A percentile compares a stretch with the other conserved stretches of the same genome.
Evolutionary conservation across 2,113 vertebrate genomes (phyloP).

Genomic region (Oreochromis tanganicae): DNA sequence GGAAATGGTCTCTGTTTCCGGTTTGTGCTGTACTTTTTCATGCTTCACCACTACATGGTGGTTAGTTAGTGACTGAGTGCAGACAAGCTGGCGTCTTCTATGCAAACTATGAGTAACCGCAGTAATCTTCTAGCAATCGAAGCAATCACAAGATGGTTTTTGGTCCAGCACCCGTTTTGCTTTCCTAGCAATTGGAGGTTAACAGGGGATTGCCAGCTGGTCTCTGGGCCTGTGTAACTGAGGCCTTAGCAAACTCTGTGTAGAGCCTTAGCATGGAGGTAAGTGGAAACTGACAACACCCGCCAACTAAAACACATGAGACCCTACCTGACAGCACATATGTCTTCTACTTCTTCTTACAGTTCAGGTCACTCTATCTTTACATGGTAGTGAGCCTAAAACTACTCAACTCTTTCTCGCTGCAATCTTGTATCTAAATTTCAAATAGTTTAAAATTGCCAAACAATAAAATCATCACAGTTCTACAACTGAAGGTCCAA

Average conservation of each 20-base stretch:
- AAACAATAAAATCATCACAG: neutral
- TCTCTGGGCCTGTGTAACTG: neutral
- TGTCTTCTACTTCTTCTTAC: neutral
- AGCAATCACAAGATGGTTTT: neutral
- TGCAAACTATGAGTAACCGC: neutral
- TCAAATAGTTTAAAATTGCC: neutral
- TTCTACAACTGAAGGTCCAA: neutral
- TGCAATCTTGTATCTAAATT: neutral
- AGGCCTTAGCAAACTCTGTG: neutral
- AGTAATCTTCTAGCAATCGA: neutral
- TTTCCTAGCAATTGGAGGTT: neutral
- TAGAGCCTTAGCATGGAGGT: neutral
- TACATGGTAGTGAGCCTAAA: neutral
- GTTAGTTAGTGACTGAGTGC: neutral
- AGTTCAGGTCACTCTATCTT: neutral
- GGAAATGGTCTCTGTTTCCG: neutral
- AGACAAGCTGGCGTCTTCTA: neutral
- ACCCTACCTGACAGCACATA: neutral
- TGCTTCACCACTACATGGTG: neutral
- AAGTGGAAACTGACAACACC: neutral
- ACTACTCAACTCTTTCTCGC: neutral
- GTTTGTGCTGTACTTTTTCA: neutral
- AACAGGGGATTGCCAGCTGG: rapidly evolving
- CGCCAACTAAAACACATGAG: neutral
- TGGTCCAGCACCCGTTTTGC: neutral